Conservation (phyloP, 1,140 invertebrate genomes). For the Bursaphelenchus mucronatus region DNA sequence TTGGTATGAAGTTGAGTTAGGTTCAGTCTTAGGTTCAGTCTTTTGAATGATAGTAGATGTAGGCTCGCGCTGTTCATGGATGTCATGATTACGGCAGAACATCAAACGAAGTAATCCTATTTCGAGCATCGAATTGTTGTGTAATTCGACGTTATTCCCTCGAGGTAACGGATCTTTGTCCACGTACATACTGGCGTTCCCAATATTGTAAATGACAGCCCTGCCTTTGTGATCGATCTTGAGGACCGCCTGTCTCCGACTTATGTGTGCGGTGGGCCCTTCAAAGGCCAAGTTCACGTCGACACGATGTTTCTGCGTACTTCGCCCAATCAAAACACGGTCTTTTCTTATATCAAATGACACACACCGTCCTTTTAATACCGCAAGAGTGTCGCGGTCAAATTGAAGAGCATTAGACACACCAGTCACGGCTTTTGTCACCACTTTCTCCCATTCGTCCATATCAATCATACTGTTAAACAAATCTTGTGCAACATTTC, state of each 20-base stretch:
- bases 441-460: conserved; percentile 55
- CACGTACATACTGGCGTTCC: conserved; percentile 10
- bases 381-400: conserved; percentile 67
- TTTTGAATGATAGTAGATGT: no score
- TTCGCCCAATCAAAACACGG: conserved; percentile 68
- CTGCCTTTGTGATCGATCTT: conserved; percentile 20
- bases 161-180: conserved; percentile 3
- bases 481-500: conserved; percentile 29
- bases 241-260: conserved; percentile 39
- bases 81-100: conserved; percentile 40
- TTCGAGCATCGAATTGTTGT: conserved; percentile 87
- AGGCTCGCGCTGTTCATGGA: background rate
- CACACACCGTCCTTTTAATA: conserved; percentile 83
- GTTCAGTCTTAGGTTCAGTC: no score
- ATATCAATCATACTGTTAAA: conserved; percentile 56
- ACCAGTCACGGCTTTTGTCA: conserved; percentile 29
- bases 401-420: conserved; percentile 32
- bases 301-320: conserved; percentile 79
- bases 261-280: conserved; percentile 63
- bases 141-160: conserved; percentile 74
- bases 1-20: no score
- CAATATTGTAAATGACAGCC: conserved; percentile 12
- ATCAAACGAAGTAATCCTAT: conserved; percentile 63
- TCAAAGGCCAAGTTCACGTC: conserved; percentile 90
- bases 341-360: conserved; percentile 89